These are phyloP conservation scores for Turritopsis dohrnii DNA, from an alignment of 30 jellyfish, hydroid and myxozoan species.

Conservation along the genomic window DNA sequence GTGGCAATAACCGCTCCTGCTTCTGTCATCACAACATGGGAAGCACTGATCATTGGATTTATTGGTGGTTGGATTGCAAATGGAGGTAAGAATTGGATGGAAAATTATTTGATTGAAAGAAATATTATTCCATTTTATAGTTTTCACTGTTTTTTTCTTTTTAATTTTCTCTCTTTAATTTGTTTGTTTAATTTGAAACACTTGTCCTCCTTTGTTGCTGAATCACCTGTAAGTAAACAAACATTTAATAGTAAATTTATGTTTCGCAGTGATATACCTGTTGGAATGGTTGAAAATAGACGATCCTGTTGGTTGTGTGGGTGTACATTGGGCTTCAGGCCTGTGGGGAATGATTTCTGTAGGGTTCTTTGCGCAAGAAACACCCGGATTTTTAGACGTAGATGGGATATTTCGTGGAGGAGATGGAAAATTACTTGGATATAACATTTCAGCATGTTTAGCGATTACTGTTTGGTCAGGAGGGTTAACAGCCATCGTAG, in stretches of 20 bases:
- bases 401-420: constrained; percentile 35
- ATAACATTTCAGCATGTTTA: constrained; percentile 6
- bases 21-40: constrained; percentile 43
- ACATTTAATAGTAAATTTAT: no score
- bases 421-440: constrained; percentile 31
- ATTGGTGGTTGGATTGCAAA: constrained; percentile 44
- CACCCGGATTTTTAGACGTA: background rate
- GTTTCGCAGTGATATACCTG: background rate
- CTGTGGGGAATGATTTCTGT: constrained; percentile 31
- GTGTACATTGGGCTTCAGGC: constrained; percentile 32
- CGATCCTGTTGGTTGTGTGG: constrained; percentile 38
- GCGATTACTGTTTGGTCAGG: constrained; percentile 32
- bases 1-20: constrained; percentile 40
- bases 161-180: no score
- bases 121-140: no score
- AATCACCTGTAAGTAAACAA: no score
- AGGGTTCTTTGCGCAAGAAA: constrained; percentile 26
- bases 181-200: no score
- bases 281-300: constrained; percentile 14
- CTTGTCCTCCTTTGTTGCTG: no score
- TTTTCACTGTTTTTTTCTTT: no score
- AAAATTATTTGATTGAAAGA: no score
- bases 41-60: constrained; percentile 39
- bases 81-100: constrained; percentile 30
- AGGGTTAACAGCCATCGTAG: constrained; percentile 23